Conservation (phyloP, 2,888 invertebrate genomes). For the Drosophila nigricruria region DNA sequence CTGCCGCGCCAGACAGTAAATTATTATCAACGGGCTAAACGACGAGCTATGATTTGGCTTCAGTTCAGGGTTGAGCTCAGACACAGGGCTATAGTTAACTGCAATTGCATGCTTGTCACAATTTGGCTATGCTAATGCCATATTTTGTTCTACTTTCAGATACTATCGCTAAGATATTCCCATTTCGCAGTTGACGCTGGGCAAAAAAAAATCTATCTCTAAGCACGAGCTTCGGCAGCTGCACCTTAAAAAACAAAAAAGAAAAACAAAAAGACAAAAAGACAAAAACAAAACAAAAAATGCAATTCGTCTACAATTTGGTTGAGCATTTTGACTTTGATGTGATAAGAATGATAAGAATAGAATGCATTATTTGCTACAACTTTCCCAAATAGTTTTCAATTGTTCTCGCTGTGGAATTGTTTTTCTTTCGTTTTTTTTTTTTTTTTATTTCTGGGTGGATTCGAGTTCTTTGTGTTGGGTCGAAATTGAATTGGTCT, state of each 20-base stretch:
- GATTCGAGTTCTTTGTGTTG: background rate
- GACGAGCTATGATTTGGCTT: constrained; percentile 13
- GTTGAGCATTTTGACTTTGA: constrained; percentile 50
- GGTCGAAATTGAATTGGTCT: constrained; percentile 5
- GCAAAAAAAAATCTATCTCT: constrained; percentile 22
- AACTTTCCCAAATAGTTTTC: constrained; percentile 40
- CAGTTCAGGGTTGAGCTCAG: constrained; percentile 46
- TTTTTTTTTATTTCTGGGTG: background rate
- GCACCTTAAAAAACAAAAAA: constrained; percentile 14
- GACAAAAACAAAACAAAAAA: background rate
- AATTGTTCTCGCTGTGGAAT: constrained; percentile 33
- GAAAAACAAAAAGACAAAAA: background rate
- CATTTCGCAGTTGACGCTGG: constrained; percentile 28
- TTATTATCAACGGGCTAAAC: background rate
- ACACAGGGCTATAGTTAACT: constrained; percentile 53
- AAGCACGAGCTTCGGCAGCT: constrained; percentile 39
- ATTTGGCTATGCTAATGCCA: constrained; percentile 36
- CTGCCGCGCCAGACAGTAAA: constrained; percentile 38
- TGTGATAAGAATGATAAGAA: constrained; percentile 57
- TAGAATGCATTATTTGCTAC: constrained; percentile 57
- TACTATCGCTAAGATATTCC: constrained; percentile 57
- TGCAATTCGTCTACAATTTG: constrained; percentile 33
- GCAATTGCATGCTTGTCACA: constrained; percentile 11
- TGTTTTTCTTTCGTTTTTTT: background rate
- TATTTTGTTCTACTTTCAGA: constrained; percentile 61